Evolutionary conservation across 1,140 invertebrate species (phyloP).

Genomic region (Zophobas morio): DNA sequence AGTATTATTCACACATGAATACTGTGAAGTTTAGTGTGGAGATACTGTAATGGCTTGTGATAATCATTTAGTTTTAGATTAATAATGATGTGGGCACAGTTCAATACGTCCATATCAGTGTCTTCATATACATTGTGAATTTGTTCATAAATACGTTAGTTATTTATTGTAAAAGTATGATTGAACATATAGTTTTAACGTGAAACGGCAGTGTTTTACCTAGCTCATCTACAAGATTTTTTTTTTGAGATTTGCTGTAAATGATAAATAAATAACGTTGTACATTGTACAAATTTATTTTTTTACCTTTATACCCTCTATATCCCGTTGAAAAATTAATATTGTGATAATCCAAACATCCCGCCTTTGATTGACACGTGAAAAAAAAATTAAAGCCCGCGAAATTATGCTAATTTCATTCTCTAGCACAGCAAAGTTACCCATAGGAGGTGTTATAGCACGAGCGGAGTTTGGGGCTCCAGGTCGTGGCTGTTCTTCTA

Average conservation of each 20-base stretch:
- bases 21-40: slow-evolving; percentile 22
- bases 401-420: too few species aligned
- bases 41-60: slow-evolving; percentile 39
- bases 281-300: slow-evolving; percentile 7
- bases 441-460: too few species aligned
- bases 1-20: slow-evolving; percentile 30
- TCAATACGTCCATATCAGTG: slow-evolving; percentile 33
- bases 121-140: slow-evolving; percentile 31
- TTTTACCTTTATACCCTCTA: background rate
- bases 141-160: slow-evolving; percentile 23
- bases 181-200: background rate
- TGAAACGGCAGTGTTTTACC: background rate
- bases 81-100: slow-evolving; percentile 10
- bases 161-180: slow-evolving; percentile 19
- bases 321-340: too few species aligned
- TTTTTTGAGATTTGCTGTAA: slow-evolving; percentile 18
- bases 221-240: background rate
- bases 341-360: too few species aligned
- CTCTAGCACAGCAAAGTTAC: too few species aligned
- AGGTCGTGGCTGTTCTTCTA: too few species aligned
- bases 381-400: too few species aligned
- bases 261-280: slow-evolving; percentile 28
- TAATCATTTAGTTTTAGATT: slow-evolving; percentile 30
- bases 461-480: too few species aligned
- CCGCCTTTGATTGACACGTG: too few species aligned